Evolutionary conservation across 1,140 invertebrate species (phyloP), one percentile per base, ranked within the genome.

Genomic region (Ceratosolen fusciceps): DNA sequence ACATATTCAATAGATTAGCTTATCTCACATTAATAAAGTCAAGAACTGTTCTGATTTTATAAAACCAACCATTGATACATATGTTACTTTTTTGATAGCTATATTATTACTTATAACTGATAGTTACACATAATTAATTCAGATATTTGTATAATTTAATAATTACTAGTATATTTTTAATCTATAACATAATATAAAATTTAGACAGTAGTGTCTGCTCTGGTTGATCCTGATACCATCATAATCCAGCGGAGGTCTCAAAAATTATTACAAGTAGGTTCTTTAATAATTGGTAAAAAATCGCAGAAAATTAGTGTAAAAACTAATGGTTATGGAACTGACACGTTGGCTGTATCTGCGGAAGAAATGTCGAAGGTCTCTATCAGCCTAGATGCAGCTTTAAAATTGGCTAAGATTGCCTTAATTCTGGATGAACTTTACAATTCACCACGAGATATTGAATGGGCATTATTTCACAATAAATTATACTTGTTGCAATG

Each of bases 121-220:
- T 58, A 26, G 12, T 10, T 9, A 26, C 12, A 58, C 12, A 58
- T 14, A 58, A 26, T 58, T 58, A 0, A 58, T 58, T 58, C 9
- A 58, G 26, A 10, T n/a, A 58, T 21, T 58, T 26, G 12, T 5
- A 12, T 26, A 8, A 14, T 26, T 0, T 5, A 43, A 43, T n/a
- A n/a, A 43, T 43, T 43, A 43, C 12, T 12, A 43, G n/a, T n/a
- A n/a, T n/a, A n/a, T n/a, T n/a, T n/a, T n/a, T 10, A 60, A 60
- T 60, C 8, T 29, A 2, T 29, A 26, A n/a, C n/a, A 49, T 2
- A 26, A 65, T 68, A 19, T 73, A 80, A 60, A 82, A 84, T 90
- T 90, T 84, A 95, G 94, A 93, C 92, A 79, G 95, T 96, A 1
- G 96, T 96, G 0, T 96, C 95, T 0, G 95, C 93, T 0, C 86